phyloP scores from a whole-genome alignment of 1,140 invertebrate genomes.

The Drosophila melanogaster region Release_6_plus_ISO1_MT NT_033779.5:6998501-6999000 shows the following conservation, averaged over 20 bases:
- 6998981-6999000: background rate
- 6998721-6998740: slow-evolving; percentile 6
- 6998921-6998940: slow-evolving; percentile 63
- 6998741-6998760: slow-evolving; percentile 59
- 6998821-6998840: slow-evolving; percentile 25
- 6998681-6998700: slow-evolving; percentile 64
- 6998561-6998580: slow-evolving; percentile 56
- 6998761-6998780: slow-evolving; percentile 60
- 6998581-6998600: slow-evolving; percentile 28
- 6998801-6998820: slow-evolving; percentile 13
- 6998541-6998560: slow-evolving; percentile 21
- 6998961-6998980: slow-evolving; percentile 33
- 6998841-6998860: slow-evolving; percentile 11
- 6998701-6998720: slow-evolving; percentile 33
- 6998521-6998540: no score
- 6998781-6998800: slow-evolving; percentile 37
- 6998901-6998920: slow-evolving; percentile 73
- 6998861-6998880: slow-evolving; percentile 60
- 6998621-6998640: slow-evolving; percentile 70
- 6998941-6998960: slow-evolving; percentile 63
- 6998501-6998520: no score
- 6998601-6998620: slow-evolving; percentile 62
- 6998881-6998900: slow-evolving; percentile 52
- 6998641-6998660: background rate
- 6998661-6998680: slow-evolving; percentile 44